These are phyloP conservation scores for Trogon surrucura DNA, from an alignment of 2,113 vertebrate genomes.

Conservation along the genomic window DNA sequence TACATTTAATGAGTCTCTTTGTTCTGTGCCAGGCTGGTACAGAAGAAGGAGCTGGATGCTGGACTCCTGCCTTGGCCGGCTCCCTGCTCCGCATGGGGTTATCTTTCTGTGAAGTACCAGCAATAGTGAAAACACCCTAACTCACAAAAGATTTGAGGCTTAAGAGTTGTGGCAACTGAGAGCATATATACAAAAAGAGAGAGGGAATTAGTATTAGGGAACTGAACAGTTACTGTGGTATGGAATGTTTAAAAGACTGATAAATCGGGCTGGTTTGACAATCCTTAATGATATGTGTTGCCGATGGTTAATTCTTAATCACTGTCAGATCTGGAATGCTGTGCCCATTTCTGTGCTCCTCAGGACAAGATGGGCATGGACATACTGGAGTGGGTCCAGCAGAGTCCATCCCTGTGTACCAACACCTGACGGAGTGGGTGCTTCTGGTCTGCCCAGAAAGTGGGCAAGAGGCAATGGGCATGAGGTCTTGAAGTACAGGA, in stretches of 20 bases:
- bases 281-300: background rate
- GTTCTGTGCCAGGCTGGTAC: background rate
- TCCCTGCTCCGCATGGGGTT: accelerated
- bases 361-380: background rate
- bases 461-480: background rate
- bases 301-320: background rate
- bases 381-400: background rate
- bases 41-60: background rate
- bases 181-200: background rate
- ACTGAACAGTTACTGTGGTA: background rate
- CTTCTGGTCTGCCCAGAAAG: background rate
- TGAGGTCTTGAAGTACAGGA: background rate
- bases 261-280: background rate
- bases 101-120: background rate
- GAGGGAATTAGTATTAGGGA: background rate
- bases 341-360: background rate
- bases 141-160: background rate
- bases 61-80: background rate
- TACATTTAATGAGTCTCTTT: conserved; percentile 22
- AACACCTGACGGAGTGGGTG: background rate
- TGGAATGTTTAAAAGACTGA: background rate
- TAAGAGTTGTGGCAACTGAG: background rate
- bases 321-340: background rate
- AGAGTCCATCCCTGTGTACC: background rate
- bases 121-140: background rate